Conservation (phyloP, 2,888 invertebrate species). For the Harpalus rufipes region DNA sequence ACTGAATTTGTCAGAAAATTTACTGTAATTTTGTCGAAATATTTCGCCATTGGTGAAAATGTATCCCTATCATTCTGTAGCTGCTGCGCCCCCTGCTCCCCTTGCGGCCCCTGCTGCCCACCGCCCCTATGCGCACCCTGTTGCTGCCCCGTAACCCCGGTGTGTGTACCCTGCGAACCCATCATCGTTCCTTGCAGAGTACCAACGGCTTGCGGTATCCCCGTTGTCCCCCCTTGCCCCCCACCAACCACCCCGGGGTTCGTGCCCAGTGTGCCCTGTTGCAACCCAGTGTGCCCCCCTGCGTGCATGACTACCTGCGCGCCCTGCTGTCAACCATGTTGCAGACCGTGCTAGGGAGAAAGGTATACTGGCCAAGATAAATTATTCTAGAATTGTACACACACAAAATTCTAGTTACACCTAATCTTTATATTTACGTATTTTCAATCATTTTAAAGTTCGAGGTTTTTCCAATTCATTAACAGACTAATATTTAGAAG, state of each 20-base stretch:
- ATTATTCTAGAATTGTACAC: no score
- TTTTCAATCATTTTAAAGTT: no score
- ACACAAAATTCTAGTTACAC: no score
- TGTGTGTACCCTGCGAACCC: constrained; percentile 65
- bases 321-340: constrained; percentile 63
- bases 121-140: constrained; percentile 65
- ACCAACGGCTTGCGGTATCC: constrained; percentile 63
- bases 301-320: constrained; percentile 56
- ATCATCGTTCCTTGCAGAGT: constrained; percentile 51
- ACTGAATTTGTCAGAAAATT: no score
- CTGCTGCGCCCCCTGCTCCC: constrained; percentile 47
- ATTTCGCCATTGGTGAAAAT: no score
- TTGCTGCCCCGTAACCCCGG: constrained; percentile 64
- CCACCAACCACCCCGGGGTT: constrained; percentile 59
- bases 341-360: constrained; percentile 44
- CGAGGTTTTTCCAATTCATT: no score
- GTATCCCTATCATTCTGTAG: constrained; percentile 8
- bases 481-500: no score
- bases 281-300: constrained; percentile 65
- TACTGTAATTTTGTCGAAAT: no score
- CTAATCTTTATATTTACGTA: no score
- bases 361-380: not conserved
- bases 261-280: constrained; percentile 57
- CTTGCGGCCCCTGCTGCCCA: constrained; percentile 67
- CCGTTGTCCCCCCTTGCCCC: constrained; percentile 62